Evolutionary conservation across 2,113 vertebrate species (phyloP).

Genomic region (Pachyramphus minor): DNA sequence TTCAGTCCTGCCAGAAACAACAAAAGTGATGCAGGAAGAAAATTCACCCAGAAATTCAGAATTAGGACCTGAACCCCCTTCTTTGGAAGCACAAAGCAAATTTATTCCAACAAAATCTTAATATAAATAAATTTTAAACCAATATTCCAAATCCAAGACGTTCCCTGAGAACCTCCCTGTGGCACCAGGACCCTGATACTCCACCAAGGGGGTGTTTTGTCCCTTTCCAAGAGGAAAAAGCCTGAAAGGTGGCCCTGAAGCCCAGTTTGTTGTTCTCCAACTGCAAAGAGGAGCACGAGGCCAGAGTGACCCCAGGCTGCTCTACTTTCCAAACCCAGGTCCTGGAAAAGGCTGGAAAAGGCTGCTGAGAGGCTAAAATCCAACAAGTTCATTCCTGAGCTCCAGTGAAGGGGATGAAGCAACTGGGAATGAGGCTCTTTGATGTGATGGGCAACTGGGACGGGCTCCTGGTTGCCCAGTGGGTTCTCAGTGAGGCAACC

Average conservation of each 20-base stretch:
- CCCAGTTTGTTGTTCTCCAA: background rate
- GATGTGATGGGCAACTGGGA: background rate
- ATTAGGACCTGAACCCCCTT: background rate
- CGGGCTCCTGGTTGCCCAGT: background rate
- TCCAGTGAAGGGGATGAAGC: background rate
- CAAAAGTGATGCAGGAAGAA: fast-evolving
- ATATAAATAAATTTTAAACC: background rate
- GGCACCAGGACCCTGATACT: background rate
- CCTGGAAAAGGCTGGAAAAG: background rate
- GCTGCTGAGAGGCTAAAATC: background rate
- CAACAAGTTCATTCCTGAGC: background rate
- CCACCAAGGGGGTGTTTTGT: background rate
- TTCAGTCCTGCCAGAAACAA: background rate
- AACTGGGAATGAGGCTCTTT: background rate
- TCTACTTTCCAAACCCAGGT: background rate
- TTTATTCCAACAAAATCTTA: background rate
- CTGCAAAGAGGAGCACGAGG: background rate
- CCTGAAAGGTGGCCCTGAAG: fast-evolving
- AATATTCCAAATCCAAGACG: fast-evolving
- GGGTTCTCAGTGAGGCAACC: background rate
- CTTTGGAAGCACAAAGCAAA: background rate
- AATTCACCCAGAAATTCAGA: background rate
- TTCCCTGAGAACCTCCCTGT: background rate
- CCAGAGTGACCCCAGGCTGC: background rate
- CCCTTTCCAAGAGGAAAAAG: background rate